These are phyloP conservation scores for Schizotus pectinicornis DNA, from an alignment of 2,888 invertebrate species.

Conservation along the genomic window DNA sequence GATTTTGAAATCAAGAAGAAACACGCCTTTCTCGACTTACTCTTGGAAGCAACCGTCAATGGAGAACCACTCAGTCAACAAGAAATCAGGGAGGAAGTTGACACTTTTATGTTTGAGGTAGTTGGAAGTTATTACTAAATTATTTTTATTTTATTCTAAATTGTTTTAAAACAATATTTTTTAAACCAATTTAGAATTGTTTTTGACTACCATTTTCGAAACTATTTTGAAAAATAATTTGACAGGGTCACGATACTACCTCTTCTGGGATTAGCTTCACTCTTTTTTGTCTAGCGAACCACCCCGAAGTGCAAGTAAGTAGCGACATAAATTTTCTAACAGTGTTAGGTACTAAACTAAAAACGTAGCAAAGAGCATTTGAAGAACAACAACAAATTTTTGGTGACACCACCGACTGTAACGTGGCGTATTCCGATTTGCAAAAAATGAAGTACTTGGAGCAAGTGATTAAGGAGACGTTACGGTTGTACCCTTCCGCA, in stretches of 20 bases:
- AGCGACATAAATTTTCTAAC: neutral
- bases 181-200: neutral
- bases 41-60: constrained; percentile 64
- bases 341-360: too few species aligned
- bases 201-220: constrained; percentile 1
- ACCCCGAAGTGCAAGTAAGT: constrained; percentile 56
- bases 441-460: constrained; percentile 64
- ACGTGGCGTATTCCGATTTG: constrained; percentile 53
- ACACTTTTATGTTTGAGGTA: constrained; percentile 78
- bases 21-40: constrained; percentile 71
- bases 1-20: constrained; percentile 59
- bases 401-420: constrained; percentile 36
- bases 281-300: constrained; percentile 55
- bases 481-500: constrained; percentile 63
- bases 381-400: constrained; percentile 55
- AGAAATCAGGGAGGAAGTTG: constrained; percentile 72
- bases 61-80: constrained; percentile 65
- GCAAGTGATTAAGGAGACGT: constrained; percentile 61
- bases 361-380: constrained; percentile 52
- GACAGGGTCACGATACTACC: constrained; percentile 61
- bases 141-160: too few species aligned
- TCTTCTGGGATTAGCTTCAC: constrained; percentile 58
- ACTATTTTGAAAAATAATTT: constrained; percentile 5
- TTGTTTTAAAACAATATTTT: too few species aligned
- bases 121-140: constrained; percentile 29